Conservation (phyloP, 1,140 invertebrate genomes). For the Latrodectus geometricus region DNA sequence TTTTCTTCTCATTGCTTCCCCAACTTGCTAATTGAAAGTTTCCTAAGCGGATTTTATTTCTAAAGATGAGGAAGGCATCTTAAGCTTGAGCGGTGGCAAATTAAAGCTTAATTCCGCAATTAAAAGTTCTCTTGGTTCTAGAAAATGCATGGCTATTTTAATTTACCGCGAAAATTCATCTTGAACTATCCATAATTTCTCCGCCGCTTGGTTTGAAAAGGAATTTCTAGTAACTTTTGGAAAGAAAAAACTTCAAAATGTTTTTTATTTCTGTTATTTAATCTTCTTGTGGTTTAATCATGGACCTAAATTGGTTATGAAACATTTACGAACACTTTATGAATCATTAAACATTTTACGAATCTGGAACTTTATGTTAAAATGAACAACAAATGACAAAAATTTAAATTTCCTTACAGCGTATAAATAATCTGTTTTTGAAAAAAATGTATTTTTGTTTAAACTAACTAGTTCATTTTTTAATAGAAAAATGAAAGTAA, state of each 20-base stretch:
- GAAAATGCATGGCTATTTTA: constrained; percentile 30
- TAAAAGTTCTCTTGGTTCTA: constrained; percentile 24
- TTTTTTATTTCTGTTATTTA: constrained; percentile 18
- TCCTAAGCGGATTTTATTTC: constrained; percentile 46
- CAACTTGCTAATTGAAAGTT: constrained; percentile 52
- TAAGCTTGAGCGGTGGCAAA: constrained; percentile 33
- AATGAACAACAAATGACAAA: not conserved
- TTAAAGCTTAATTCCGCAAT: constrained; percentile 37
- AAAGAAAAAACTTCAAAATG: not conserved
- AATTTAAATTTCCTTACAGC: not conserved
- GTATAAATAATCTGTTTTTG: no score
- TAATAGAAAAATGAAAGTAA: not conserved
- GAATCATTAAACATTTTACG: constrained; percentile 3
- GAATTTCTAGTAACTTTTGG: not conserved
- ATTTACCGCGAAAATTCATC: constrained; percentile 40
- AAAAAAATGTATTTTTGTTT: not conserved
- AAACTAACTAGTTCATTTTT: not conserved
- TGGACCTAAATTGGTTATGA: constrained; percentile 32
- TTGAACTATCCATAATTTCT: constrained; percentile 30
- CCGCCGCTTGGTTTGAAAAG: constrained; percentile 5
- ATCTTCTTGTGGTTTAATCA: constrained; percentile 36
- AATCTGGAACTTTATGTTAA: no score
- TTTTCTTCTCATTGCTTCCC: constrained; percentile 40
- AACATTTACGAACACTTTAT: constrained; percentile 48
- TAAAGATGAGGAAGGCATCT: not conserved